phyloP scores from a whole-genome alignment of 2,113 vertebrate genomes.

The Thinocorus orbignyianus region DNA sequence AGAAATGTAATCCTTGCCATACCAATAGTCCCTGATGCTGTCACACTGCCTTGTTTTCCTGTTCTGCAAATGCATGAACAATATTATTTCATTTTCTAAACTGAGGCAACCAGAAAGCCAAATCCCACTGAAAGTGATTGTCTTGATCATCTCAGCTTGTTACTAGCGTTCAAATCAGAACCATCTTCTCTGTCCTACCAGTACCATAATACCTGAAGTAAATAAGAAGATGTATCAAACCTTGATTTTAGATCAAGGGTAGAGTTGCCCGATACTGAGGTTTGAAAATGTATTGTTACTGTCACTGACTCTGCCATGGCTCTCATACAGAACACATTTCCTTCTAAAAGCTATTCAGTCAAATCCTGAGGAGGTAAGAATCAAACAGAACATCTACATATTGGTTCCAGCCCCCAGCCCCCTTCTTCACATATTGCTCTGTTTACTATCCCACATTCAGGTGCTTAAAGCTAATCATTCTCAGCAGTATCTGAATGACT shows the following conservation, averaged over 20 bases:
- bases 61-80: constrained; percentile 18
- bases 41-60: background rate
- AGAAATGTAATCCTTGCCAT: constrained; percentile 42
- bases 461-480: background rate
- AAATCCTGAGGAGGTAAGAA: background rate
- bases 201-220: background rate
- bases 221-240: background rate
- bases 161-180: constrained; percentile 5
- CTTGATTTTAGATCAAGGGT: background rate
- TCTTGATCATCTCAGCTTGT: background rate
- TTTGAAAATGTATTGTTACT: background rate
- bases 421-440: background rate
- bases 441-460: background rate
- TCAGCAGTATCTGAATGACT: background rate
- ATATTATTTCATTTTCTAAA: constrained; percentile 26
- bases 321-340: background rate
- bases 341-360: background rate
- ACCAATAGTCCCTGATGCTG: background rate
- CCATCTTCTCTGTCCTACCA: background rate
- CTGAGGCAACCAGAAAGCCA: background rate
- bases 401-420: background rate
- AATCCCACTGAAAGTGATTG: constrained; percentile 1
- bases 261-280: background rate
- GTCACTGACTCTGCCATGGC: background rate
- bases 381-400: background rate